Base-by-base conservation (phyloP, 1,140 invertebrate species). In the Propsilocerus akamusi region DNA sequence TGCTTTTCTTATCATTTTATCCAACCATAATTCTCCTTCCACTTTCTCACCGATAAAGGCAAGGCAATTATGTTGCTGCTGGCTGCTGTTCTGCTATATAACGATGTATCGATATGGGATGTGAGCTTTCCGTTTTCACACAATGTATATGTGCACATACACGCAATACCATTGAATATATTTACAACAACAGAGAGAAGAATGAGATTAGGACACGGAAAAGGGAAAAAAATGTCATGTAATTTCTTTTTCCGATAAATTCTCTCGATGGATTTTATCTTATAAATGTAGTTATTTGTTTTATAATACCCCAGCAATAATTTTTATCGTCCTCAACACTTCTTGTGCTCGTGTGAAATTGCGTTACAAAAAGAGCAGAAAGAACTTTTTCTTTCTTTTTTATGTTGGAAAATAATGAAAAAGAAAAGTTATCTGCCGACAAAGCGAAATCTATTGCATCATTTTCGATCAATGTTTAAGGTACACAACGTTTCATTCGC, bases 271-370 rank as follows among this genome's bases (percentile, higher is more conserved):
- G n/a, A 41, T 41, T 20, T 41, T 41, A 41, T 41, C 14, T 41
- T 41, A 41, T 41, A 41, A 41, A 41, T 41, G 34, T 41, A 41
- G 34, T 20, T 41, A 41, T 41, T 41, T 41, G 34, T 41, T 41
- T 41, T 41, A 41, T 41, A 41, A 41, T 41, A 41, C 22, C 34
- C n/a, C 14, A 41, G 22, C 34, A 41, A 41, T 41, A 41, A 41
- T 41, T 41, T 41, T 41, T 41, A 41, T 41, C 34, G 34, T 20
- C 34, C 14, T 20, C n/a, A n/a, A n/a, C n/a, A n/a, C n/a, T n/a
- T n/a, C n/a, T 41, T 20, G 5, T 41, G 32, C n/a, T 11, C 28
- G n/a, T 30, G 28, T 30, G n/a, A n/a, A 11, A 30, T n/a, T 30
- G 10, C 28, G 10, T 30, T n/a, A 30, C 10, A 30, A 30, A 8